A percentile compares a stretch with the other conserved stretches of the same genome.
phyloP scores from a whole-genome alignment of 2,888 invertebrate species.

The Caenorhabditis sp. region DNA sequence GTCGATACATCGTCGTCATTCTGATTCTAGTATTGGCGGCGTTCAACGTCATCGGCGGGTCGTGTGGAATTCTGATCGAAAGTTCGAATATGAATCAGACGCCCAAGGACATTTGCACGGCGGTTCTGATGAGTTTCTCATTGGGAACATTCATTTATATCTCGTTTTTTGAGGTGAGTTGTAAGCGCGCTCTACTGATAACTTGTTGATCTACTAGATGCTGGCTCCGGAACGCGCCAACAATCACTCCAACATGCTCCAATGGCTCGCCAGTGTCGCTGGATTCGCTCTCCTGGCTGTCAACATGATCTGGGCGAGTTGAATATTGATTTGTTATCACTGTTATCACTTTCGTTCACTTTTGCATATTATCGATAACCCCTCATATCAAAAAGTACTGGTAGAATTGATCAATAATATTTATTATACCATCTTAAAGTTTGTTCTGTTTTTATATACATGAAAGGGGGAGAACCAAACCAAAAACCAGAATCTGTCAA shows the following conservation, averaged over 20 bases:
- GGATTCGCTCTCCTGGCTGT: conserved; percentile 73
- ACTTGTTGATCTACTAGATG: conserved; percentile 67
- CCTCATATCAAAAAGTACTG: conserved; percentile 13
- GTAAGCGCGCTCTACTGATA: not conserved
- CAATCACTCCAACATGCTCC: conserved; percentile 72
- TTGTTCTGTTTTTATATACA: too few relatives aligned
- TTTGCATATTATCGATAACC: conserved; percentile 30
- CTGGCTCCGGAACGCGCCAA: conserved; percentile 75
- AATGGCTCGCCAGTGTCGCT: conserved; percentile 71
- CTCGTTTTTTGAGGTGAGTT: conserved; percentile 76
- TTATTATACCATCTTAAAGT: too few relatives aligned
- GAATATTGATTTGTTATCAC: not conserved
- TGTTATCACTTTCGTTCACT: not conserved
- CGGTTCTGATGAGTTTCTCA: conserved; percentile 73
- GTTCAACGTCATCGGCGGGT: conserved; percentile 72
- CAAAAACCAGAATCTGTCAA: not conserved
- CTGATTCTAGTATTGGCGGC: conserved; percentile 68
- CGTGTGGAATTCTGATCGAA: conserved; percentile 76
- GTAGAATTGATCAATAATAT: conserved; percentile 9
- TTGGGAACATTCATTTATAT: conserved; percentile 79
- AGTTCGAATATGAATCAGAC: conserved; percentile 69
- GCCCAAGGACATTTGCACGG: conserved; percentile 70
- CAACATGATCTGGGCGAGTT: conserved; percentile 65
- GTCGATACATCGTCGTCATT: conserved; percentile 65
- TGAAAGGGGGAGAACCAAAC: conserved; percentile 27